Evolutionary conservation across 2,888 invertebrate species (phyloP), one percentile per base, ranked within the genome.

Genomic region (Sarcophaga caerulescens): DNA sequence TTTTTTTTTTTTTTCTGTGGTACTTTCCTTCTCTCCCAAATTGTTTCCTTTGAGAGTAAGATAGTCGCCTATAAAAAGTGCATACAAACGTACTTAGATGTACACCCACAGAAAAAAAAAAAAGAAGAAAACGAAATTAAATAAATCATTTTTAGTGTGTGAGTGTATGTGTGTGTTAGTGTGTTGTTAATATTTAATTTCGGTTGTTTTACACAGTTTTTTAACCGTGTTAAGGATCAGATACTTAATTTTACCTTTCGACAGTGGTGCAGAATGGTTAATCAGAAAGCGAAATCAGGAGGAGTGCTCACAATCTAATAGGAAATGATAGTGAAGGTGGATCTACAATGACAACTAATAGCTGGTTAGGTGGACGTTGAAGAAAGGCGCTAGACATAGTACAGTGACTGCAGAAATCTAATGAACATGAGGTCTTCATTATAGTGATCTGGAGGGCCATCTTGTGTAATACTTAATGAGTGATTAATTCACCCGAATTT

Each of bases 91-190:
- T 57, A 74, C 2, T 14, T n/a, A 66, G n/a, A n/a, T n/a, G 70
- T 19, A 68, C 21, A 47, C 12, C 17, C 8, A 59, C 25, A 59
- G 44, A 73, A 25, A 25, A 14, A 10, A 70, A 57, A 14, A 3
- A 14, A 25, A 69, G 57, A 52, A n/a, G n/a, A n/a, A 76, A 69
- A 69, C 70, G 14, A 65, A 66, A 65, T 76, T 35, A 71, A 83
- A 83, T 35, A n/a, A 78, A 79, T 69, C 57, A 62, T 63, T 77
- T 73, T 11, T 12, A 45, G 6, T 47, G 14, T 12, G 19, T 68
- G 21, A 14, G 47, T 47, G 19, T 19, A 11, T 47, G 52, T 23
- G 45, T 77, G 60, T 66, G 59, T 35, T 35, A 6, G 6, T 11
- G 52, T 52, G 52, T 52, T 12, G 12, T 52, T 17, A 14, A 14